Evolutionary conservation across 2,113 vertebrate species (phyloP).

Genomic region (Formicarius rufipectus): DNA sequence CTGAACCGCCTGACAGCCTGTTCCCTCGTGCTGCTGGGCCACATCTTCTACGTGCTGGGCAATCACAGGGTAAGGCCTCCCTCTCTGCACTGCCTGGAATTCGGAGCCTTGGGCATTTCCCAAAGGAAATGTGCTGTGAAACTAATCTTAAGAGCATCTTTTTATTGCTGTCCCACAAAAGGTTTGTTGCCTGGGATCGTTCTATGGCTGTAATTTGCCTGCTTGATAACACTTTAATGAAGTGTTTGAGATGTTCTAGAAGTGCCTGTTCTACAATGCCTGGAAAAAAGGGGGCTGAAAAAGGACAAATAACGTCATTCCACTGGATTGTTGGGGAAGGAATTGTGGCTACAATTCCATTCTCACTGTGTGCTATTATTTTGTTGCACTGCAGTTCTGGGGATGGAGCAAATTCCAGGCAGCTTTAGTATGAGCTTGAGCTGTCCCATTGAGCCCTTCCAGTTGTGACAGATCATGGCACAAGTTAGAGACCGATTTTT

Average conservation of each 20-base stretch:
- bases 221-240: neutral
- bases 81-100: neutral
- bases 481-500: neutral
- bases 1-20: constrained; percentile 95
- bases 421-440: neutral
- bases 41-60: constrained; percentile 97
- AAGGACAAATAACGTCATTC: neutral
- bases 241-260: neutral
- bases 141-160: neutral
- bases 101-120: too few species aligned
- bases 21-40: constrained; percentile 94
- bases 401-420: neutral
- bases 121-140: too few species aligned
- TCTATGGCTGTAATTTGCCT: neutral
- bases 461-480: too few species aligned
- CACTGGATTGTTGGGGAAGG: neutral
- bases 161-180: too few species aligned
- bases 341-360: neutral
- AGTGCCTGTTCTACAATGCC: neutral
- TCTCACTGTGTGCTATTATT: neutral
- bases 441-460: neutral
- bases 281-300: neutral
- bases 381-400: neutral
- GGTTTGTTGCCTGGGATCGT: neutral
- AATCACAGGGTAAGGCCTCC: constrained; percentile 92